These are phyloP conservation scores for Artibeus jamaicensis DNA, from an alignment of 2,797 vertebrate species.

Conservation along the genomic window DNA sequence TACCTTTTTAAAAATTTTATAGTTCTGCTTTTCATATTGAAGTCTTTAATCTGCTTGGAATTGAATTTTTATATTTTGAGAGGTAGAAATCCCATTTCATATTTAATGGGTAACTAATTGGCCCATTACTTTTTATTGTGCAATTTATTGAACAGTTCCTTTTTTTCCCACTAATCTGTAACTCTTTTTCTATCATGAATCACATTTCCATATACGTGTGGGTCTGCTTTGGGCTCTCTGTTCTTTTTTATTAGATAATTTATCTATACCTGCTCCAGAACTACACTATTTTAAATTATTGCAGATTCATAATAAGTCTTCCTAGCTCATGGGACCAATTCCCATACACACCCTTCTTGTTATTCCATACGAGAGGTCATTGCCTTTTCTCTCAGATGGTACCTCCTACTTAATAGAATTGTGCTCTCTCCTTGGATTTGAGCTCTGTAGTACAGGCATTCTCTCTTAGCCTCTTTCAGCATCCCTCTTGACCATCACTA, in stretches of 20 bases:
- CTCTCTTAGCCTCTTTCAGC: background rate
- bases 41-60: constrained; percentile 16
- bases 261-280: background rate
- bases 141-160: background rate
- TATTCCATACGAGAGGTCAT: background rate
- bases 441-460: background rate
- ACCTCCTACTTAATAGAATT: background rate
- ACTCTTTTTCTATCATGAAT: background rate
- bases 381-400: background rate
- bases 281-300: background rate
- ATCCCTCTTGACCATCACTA: background rate
- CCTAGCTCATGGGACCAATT: background rate
- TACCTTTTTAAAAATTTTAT: background rate
- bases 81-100: background rate
- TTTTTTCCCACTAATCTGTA: background rate
- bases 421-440: background rate
- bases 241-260: background rate
- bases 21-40: background rate
- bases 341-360: background rate
- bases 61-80: constrained; percentile 3
- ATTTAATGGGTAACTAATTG: constrained; percentile 32
- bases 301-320: background rate
- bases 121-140: constrained; percentile 19
- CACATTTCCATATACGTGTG: background rate
- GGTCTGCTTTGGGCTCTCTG: background rate